phyloP scores from a whole-genome alignment of 2,888 invertebrate species.

The Chloromyia formosa region DNA sequence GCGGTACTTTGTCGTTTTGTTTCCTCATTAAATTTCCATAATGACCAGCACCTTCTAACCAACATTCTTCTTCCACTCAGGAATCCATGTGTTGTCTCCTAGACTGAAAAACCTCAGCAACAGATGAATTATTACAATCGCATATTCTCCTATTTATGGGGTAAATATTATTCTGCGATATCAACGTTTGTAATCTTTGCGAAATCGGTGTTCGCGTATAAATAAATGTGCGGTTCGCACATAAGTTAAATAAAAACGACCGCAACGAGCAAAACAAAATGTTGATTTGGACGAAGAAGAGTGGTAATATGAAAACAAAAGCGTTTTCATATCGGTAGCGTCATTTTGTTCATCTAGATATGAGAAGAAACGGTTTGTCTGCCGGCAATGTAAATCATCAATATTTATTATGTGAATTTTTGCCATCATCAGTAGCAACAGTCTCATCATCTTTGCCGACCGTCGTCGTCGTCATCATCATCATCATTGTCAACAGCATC shows the following conservation, averaged over 20 bases:
- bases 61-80: background rate
- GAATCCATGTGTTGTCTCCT: background rate
- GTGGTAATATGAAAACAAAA: slow-evolving; percentile 13
- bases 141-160: slow-evolving; percentile 21
- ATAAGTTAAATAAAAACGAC: slow-evolving; percentile 2
- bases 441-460: slow-evolving; percentile 5
- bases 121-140: slow-evolving; percentile 25
- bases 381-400: slow-evolving; percentile 46
- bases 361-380: slow-evolving; percentile 10
- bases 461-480: background rate
- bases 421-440: slow-evolving; percentile 40
- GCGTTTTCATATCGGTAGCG: slow-evolving; percentile 4
- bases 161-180: background rate
- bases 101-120: background rate
- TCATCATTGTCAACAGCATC: slow-evolving; percentile 7
- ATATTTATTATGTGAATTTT: slow-evolving; percentile 49
- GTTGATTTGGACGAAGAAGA: background rate
- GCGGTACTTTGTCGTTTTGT: background rate
- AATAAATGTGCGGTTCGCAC: background rate
- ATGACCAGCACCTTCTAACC: background rate
- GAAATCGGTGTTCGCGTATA: background rate
- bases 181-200: slow-evolving; percentile 18
- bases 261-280: background rate
- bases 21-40: slow-evolving; percentile 39
- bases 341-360: slow-evolving; percentile 26